Conservation (phyloP, 2,113 vertebrate genomes). For the Cisticola juncidis region DNA sequence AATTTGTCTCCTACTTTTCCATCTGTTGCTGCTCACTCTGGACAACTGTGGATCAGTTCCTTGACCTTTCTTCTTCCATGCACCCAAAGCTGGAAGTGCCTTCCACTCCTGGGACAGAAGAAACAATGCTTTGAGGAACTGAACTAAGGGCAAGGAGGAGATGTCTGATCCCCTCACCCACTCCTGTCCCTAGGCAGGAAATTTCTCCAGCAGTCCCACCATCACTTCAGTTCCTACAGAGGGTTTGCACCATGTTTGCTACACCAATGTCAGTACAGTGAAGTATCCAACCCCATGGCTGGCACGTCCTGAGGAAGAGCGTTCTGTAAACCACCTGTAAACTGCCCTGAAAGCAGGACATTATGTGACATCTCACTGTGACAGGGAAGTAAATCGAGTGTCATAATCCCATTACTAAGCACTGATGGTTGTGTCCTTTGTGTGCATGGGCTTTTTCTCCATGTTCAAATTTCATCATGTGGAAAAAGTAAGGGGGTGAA, state of each 20-base stretch:
- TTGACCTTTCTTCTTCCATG: background rate
- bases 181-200: background rate
- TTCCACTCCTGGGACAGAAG: background rate
- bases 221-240: background rate
- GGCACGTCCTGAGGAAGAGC: background rate
- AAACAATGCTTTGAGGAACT: background rate
- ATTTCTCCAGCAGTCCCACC: background rate
- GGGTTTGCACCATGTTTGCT: background rate
- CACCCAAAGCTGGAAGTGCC: background rate
- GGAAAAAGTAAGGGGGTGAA: background rate
- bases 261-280: background rate
- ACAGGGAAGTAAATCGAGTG: background rate
- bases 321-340: background rate
- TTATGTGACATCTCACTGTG: background rate
- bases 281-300: background rate
- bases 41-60: background rate
- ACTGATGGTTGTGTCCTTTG: background rate
- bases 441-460: background rate
- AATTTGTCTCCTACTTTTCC: background rate
- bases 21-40: slow-evolving; percentile 8
- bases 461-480: background rate
- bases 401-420: background rate
- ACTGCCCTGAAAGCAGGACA: background rate
- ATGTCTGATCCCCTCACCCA: background rate
- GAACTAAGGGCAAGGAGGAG: background rate